Base-by-base conservation (phyloP, 2,797 vertebrate species). In the Ctenochaetus hawaiiensis region DNA sequence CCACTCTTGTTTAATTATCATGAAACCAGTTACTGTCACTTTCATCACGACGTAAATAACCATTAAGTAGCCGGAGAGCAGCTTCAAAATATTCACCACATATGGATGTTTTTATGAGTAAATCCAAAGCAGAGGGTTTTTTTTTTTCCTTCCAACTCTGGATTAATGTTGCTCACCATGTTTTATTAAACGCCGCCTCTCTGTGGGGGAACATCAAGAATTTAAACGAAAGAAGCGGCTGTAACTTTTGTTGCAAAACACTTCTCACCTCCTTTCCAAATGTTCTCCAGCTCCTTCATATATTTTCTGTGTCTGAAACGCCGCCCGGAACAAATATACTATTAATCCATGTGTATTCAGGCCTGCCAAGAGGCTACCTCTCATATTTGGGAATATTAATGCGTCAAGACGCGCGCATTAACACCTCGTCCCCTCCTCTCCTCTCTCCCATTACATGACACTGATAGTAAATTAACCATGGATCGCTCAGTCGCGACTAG, bases 391-490 rank as follows among this genome's bases (percentile, higher is more conserved):
- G 63, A 65, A 76, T 72, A 82, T 67, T 23, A 80, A 78, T 62
- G 81, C 77, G 60, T 78, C 62, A 70, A n/a, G 78, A 77, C 63
- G 68, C 67, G 69, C 67, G 34, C 48, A 53, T 79, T 59, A 77
- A 67, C 62, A 4, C 57, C 17, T 14, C 39, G 39, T 39, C 22
- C 7, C 17, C 51, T 14, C 49, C 16, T 13, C 7, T 14, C 1
- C 39, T 3, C 58, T 16, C 61, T 22, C 59, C 94, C 95, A 95
- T 90, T 92, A 92, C 83, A 71, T 96, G 96, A 96, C 95, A 95
- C 93, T 93, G 94, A 94, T 93, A 96, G 96, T 97, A 95, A 96
- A 98, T 97, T 96, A 97, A 97, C 89, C 95, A 95, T 94, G 96
- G 96, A 96, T 96, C 96, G 96, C 95, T 97, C 96, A 96, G 96